Evolutionary conservation across 2,797 vertebrate species (phyloP).

Genomic region (Sebastes diploproa): DNA sequence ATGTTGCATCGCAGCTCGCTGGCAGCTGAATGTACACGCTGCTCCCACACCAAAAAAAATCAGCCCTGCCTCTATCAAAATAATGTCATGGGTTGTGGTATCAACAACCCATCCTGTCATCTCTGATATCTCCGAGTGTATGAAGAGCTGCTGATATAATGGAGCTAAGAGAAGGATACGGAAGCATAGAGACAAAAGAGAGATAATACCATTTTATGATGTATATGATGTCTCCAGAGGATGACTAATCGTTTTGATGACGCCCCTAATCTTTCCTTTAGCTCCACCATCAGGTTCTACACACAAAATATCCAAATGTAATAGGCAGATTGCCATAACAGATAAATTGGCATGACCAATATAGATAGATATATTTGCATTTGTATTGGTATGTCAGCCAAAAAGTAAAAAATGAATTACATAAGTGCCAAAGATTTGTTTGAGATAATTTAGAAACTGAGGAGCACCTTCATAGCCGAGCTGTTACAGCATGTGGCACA

Average conservation of each 20-base stretch:
- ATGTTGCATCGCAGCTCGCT: background rate
- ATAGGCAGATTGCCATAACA: background rate
- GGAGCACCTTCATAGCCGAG: too few relatives aligned
- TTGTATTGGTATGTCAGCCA: background rate
- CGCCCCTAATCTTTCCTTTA: background rate
- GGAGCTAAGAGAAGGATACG: background rate
- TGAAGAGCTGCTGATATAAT: background rate
- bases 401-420: background rate
- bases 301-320: background rate
- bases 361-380: background rate
- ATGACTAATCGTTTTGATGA: background rate
- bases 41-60: background rate
- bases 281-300: background rate
- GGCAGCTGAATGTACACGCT: slow-evolving; percentile 5
- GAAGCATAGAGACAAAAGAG: background rate
- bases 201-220: background rate
- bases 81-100: background rate
- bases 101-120: background rate
- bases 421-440: background rate
- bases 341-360: background rate
- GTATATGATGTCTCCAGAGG: background rate
- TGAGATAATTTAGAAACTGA: too few relatives aligned
- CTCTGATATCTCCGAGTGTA: background rate
- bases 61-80: background rate
- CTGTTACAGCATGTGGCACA: too few relatives aligned